phyloP scores from a whole-genome alignment of 2,797 vertebrate species.

The Oreochromis grahami region DNA sequence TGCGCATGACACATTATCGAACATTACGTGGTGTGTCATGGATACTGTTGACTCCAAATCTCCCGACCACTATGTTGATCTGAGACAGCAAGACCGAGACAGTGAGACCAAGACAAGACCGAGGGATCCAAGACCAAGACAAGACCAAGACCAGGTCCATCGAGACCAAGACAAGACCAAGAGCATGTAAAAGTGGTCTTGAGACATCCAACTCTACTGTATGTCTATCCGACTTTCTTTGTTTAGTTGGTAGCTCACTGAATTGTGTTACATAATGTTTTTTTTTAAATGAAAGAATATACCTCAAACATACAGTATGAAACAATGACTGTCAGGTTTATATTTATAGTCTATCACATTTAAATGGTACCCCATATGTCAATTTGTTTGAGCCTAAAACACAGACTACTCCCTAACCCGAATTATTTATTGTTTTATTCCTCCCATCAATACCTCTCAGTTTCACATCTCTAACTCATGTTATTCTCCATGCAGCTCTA shows the following conservation, averaged over 20 bases:
- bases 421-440: neutral
- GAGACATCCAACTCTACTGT: no score
- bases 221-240: neutral
- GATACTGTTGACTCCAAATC: no score
- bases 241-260: neutral
- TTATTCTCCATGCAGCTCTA: neutral
- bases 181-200: no score
- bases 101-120: no score
- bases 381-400: neutral
- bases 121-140: no score
- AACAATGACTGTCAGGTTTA: neutral
- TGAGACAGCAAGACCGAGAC: no score
- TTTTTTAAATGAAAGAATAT: fast-evolving
- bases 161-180: no score
- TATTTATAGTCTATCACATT: neutral
- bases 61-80: no score
- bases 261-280: neutral
- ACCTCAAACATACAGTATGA: neutral
- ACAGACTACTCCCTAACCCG: neutral
- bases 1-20: no score
- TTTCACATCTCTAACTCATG: no score
- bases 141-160: no score
- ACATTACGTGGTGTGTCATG: no score
- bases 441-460: neutral
- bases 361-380: neutral